Base-by-base conservation (phyloP, 2,888 invertebrate species). In the Automeris io region DNA sequence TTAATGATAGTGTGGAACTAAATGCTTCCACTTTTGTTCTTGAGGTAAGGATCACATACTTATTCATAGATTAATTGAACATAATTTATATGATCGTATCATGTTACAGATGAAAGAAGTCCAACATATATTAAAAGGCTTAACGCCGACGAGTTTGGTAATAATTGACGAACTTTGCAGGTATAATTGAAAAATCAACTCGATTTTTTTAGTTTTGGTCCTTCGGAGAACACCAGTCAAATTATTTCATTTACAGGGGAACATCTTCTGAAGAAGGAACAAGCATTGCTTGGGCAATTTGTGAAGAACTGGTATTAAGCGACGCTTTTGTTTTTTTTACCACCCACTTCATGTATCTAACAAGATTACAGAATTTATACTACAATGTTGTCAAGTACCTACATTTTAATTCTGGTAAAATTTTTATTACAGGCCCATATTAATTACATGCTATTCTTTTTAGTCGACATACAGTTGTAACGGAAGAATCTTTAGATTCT, bases 141-240 rank as follows among this genome's bases (percentile, higher is more conserved):
- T 94, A n/a, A 92, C 93, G 0, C 68, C 90, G 8, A 88, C 88
- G 9, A 95, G 96, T 26, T 75, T 98, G 35, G 90, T 98, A 5
- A 90, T 98, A 41, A 90, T 97, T 43, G 98, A 98, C 68, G 98
- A 98, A 75, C 81, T 97, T 7, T 96, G 96, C 58, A 89, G 88
- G 88, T 39, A 33, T 3, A 2, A 5, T 25, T 16, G n/a, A n/a
- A n/a, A n/a, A n/a, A n/a, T n/a, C n/a, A n/a, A n/a, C n/a, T n/a
- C n/a, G n/a, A n/a, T n/a, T n/a, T n/a, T n/a, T n/a, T n/a, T n/a
- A n/a, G n/a, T n/a, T n/a, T n/a, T n/a, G n/a, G n/a, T n/a, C n/a
- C n/a, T n/a, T n/a, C n/a, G n/a, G n/a, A n/a, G n/a, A n/a, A n/a
- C n/a, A n/a, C n/a, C n/a, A n/a, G n/a, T n/a, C n/a, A n/a, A n/a